Evolutionary conservation across 37 sponge, comb jelly and placozoan species (phyloP).

Genomic region (Ephydatia muelleri): DNA sequence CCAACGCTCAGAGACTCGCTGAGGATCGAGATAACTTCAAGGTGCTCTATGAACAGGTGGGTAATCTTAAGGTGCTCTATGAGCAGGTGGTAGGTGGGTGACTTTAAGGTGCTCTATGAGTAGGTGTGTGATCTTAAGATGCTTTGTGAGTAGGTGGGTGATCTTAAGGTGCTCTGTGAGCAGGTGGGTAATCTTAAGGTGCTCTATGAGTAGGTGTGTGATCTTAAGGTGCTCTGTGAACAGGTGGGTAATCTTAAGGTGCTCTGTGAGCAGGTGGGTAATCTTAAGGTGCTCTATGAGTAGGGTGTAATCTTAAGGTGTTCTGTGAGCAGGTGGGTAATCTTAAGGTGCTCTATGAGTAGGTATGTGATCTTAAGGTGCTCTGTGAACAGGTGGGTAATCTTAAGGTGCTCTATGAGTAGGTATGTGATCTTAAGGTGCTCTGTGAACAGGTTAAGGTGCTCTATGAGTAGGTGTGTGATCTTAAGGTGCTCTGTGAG

Average conservation of each 20-base stretch:
- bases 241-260: background rate
- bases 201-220: background rate
- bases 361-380: too few relatives aligned
- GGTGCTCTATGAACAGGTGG: slow-evolving; percentile 91
- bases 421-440: too few relatives aligned
- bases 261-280: background rate
- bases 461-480: too few relatives aligned
- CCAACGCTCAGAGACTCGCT: slow-evolving; percentile 67
- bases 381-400: background rate
- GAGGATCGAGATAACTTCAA: slow-evolving; percentile 92
- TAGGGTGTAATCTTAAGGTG: too few relatives aligned
- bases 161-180: background rate
- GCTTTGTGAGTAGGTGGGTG: background rate
- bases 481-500: too few relatives aligned
- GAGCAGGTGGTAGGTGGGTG: too few relatives aligned
- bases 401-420: background rate
- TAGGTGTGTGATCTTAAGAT: background rate
- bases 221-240: background rate
- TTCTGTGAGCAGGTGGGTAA: background rate
- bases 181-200: slow-evolving; percentile 7
- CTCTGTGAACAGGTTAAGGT: too few relatives aligned
- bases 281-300: background rate
- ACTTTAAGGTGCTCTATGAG: background rate
- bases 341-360: background rate
- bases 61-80: background rate